Percentiles rank a stretch among this genome's conserved stretches.
phyloP scores from a whole-genome alignment of 2,113 vertebrate species.

The Heliornis fulica region DNA sequence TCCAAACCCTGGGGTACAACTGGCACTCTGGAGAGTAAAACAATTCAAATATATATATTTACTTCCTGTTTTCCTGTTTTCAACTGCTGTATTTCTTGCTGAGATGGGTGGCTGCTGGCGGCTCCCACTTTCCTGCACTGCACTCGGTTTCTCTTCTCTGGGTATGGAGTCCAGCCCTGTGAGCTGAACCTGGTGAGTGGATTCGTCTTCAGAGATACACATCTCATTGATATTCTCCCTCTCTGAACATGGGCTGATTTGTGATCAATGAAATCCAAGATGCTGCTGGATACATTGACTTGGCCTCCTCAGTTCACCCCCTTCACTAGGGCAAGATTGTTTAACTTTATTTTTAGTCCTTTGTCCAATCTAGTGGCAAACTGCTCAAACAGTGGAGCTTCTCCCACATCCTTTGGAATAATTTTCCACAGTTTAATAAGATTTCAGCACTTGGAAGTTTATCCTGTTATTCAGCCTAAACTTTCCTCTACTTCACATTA shows the following conservation, averaged over 20 bases:
- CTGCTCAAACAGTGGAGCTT: conserved; percentile 11
- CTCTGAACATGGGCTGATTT: neutral
- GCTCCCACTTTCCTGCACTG: neutral
- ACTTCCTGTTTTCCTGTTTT: neutral
- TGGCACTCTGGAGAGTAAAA: neutral
- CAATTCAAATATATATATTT: neutral
- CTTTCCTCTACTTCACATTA: conserved; percentile 12
- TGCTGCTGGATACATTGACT: neutral
- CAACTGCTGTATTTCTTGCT: neutral
- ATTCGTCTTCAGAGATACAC: accelerated
- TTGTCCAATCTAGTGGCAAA: neutral
- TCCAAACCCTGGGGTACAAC: neutral
- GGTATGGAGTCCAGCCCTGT: accelerated
- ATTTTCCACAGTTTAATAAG: conserved; percentile 47
- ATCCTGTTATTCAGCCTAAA: conserved; percentile 36
- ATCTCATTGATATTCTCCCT: accelerated
- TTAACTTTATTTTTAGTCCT: neutral
- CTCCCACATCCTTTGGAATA: conserved; percentile 29
- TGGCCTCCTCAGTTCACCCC: neutral
- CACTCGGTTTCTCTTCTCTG: neutral
- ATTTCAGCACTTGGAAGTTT: conserved; percentile 49
- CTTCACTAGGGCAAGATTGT: neutral
- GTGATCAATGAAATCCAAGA: neutral
- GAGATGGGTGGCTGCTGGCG: neutral
- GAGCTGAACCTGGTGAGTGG: accelerated